Conservation (phyloP, 2,113 vertebrate species). For the Parus major region DNA sequence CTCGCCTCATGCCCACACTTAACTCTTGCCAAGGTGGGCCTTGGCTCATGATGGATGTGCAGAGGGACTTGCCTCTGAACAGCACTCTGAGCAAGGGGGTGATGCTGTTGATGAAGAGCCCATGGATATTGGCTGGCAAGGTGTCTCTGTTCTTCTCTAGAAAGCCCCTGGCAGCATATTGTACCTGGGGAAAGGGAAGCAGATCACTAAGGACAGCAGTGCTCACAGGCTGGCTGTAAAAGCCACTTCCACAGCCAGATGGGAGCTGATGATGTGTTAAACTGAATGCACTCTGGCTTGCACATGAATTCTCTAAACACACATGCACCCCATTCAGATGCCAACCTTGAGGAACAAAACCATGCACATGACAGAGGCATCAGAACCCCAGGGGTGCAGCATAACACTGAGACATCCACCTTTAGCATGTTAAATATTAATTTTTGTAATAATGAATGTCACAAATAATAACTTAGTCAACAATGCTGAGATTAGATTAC, state of each 20-base stretch:
- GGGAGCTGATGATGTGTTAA: neutral
- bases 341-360: neutral
- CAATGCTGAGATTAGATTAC: neutral
- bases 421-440: neutral
- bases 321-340: neutral
- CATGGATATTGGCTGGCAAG: slow-evolving; percentile 69
- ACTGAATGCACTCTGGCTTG: neutral
- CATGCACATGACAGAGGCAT: neutral
- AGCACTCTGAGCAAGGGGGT: slow-evolving; percentile 77
- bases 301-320: neutral
- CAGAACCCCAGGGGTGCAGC: neutral
- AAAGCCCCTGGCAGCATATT: slow-evolving; percentile 74
- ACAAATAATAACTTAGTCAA: neutral
- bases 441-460: neutral
- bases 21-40: neutral
- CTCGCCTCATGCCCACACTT: neutral
- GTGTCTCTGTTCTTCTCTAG: slow-evolving; percentile 82
- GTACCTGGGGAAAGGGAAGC: slow-evolving; percentile 59
- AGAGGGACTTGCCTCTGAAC: slow-evolving; percentile 69
- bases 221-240: neutral
- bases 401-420: neutral
- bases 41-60: neutral
- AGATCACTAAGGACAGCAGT: neutral
- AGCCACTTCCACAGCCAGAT: neutral
- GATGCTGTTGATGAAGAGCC: slow-evolving; percentile 76